Evolutionary conservation across 92 coral and sea anemone genomes (phyloP).

Genomic region (Phenganax subtilis): DNA sequence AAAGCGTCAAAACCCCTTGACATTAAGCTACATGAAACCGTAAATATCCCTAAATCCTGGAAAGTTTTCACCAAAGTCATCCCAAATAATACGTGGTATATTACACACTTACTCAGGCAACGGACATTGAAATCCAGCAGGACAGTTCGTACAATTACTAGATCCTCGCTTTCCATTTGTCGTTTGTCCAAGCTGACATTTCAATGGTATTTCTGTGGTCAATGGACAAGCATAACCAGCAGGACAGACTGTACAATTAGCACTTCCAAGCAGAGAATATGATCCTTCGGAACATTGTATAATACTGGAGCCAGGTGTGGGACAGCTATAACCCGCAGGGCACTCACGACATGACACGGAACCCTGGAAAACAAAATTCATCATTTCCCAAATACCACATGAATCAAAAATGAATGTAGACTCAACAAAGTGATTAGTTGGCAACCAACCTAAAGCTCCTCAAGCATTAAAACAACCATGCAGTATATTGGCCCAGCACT

Average conservation of each 20-base stretch:
- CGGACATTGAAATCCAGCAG: conserved; percentile 71
- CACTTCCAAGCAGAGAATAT: conserved; percentile 71
- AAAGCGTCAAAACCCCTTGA: too few species aligned
- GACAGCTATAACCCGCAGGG: conserved; percentile 90
- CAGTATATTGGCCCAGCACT: not conserved
- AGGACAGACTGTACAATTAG: conserved; percentile 86
- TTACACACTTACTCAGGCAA: conserved; percentile 76
- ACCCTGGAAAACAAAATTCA: conserved; percentile 52
- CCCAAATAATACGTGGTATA: not conserved
- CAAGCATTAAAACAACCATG: not conserved
- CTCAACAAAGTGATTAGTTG: too few species aligned
- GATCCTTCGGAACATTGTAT: conserved; percentile 59
- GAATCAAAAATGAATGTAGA: too few species aligned
- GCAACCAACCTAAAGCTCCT: too few species aligned
- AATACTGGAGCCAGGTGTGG: conserved; percentile 61
- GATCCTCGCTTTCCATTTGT: conserved; percentile 66
- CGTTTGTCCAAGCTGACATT: conserved; percentile 78
- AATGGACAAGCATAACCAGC: conserved; percentile 86
- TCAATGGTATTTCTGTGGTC: conserved; percentile 62
- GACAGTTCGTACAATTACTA: conserved; percentile 71
- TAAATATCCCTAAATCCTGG: not conserved
- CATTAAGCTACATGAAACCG: too few species aligned
- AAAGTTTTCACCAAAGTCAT: too few species aligned
- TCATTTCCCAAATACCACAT: too few species aligned
- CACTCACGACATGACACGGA: conserved; percentile 78